Evolutionary conservation across 2,113 vertebrate species (phyloP), one percentile per base, ranked within the genome.

Genomic region (Bufo gargarizans): DNA sequence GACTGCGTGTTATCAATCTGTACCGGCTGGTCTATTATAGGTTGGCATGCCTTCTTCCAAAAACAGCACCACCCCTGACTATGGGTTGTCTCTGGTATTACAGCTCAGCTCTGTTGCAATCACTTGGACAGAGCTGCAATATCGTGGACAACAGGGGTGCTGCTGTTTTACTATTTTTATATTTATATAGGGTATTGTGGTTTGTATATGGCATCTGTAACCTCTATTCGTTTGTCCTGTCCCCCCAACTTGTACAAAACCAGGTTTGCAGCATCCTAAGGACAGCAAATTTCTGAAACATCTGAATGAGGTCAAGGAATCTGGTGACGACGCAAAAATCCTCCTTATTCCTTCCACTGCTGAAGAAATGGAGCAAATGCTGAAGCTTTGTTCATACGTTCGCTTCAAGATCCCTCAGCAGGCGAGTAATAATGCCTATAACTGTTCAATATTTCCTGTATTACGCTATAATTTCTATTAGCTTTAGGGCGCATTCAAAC

Each of bases 281-380:
- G 97, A 98, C 12, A 97, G 92, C 4, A 90, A 91, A 53, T 99
- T 99, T 88, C 58, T 96, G n/a, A 93, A 92, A 56, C 93, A 79
- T 13, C 93, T 99, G 79, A 94, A 89, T 91, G 95, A 95, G 76
- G 11, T 97, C 89, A 92, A 97, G 8, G 87, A 94, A 17, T 94
- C 88, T 0, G 88, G 93, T 0, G 6, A 92, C 69, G 85, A 92
- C n/a, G 91, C 96, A 76, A 96, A 94, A 91, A 96, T 97, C 61
- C 96, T 96, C 0, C 93, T 99, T 43, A 97, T 99, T 89, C 98
- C 98, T 0, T 95, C 94, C 0, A 97, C 95, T 0, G 91, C 95
- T 0, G 95, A 95, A 79, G 96, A 99, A 93, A 95, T 99, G 95
- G 94, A 95, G 0, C 93, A 96, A n/a, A 99, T 99, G 97, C 89